phyloP scores from a whole-genome alignment of 37 sponge, comb jelly and placozoan genomes.

The Mnemiopsis leidyi region DNA sequence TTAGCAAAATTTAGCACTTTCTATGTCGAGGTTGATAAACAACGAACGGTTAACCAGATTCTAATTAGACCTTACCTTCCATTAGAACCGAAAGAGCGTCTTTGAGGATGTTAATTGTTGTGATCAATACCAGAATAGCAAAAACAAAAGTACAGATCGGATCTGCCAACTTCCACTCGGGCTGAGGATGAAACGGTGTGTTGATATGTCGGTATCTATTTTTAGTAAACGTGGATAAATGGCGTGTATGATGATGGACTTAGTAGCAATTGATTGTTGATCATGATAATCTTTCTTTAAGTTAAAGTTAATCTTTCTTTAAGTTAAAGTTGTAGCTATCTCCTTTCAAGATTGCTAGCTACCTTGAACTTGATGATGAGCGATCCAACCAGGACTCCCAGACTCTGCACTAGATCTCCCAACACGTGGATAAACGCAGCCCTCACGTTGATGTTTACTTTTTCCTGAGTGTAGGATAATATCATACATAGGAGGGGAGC shows the following conservation, averaged over 20 bases:
- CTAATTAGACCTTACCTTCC: slow-evolving; percentile 87
- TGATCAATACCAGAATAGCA: slow-evolving; percentile 81
- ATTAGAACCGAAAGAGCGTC: slow-evolving; percentile 92
- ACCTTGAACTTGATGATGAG: slow-evolving; percentile 90
- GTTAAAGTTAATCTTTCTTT: too few relatives aligned
- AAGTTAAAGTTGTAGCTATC: too few relatives aligned
- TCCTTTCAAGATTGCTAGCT: too few relatives aligned
- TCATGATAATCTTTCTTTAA: too few relatives aligned
- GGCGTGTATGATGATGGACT: too few relatives aligned
- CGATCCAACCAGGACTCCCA: slow-evolving; percentile 91
- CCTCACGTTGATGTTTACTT: slow-evolving; percentile 81
- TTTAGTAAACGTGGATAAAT: too few relatives aligned
- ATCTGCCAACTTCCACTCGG: slow-evolving; percentile 89
- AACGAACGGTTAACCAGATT: background rate
- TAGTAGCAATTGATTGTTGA: too few relatives aligned
- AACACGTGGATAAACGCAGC: slow-evolving; percentile 95
- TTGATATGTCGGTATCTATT: too few relatives aligned
- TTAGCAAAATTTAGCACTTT: background rate
- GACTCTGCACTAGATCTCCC: slow-evolving; percentile 91
- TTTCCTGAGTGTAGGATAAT: background rate
- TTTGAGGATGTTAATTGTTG: slow-evolving; percentile 84
- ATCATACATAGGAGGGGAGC: background rate
- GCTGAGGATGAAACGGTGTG: slow-evolving; percentile 68
- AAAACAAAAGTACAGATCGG: slow-evolving; percentile 97
- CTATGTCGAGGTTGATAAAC: background rate